These are phyloP conservation scores for Batillaria attramentaria DNA, from an alignment of 1,140 invertebrate species.

Conservation along the genomic window DNA sequence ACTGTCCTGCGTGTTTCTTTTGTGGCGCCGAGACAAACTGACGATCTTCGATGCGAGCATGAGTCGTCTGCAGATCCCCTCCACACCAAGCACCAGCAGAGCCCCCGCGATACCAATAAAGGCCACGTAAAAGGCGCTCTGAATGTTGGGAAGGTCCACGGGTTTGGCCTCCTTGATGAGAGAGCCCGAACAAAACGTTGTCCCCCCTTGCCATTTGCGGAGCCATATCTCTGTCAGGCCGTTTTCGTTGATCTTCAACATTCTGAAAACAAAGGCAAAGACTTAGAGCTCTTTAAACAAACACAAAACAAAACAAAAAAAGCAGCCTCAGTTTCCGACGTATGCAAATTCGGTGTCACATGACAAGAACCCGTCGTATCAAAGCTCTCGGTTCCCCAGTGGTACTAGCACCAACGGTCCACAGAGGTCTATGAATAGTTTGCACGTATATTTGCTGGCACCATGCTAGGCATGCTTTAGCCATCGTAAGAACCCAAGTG, in stretches of 20 bases:
- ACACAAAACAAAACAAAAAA: neutral
- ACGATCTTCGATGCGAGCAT: neutral
- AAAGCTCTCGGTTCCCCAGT: too few relatives aligned
- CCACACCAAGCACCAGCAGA: conserved; percentile 21
- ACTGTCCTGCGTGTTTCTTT: neutral
- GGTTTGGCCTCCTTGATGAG: conserved; percentile 36
- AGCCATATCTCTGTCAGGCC: conserved; percentile 50
- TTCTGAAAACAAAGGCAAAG: too few relatives aligned
- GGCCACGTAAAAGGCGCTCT: conserved; percentile 51
- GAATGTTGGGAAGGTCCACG: conserved; percentile 43
- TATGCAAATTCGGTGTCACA: too few relatives aligned
- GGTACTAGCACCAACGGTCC: too few relatives aligned
- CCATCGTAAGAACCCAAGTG: too few relatives aligned
- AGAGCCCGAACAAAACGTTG: conserved; percentile 34
- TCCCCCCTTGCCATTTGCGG: conserved; percentile 40
- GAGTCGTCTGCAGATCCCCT: conserved; percentile 20
- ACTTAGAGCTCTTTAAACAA: too few relatives aligned
- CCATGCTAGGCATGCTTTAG: too few relatives aligned
- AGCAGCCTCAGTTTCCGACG: too few relatives aligned
- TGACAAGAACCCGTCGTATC: too few relatives aligned
- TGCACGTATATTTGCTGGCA: too few relatives aligned
- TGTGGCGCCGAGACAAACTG: neutral
- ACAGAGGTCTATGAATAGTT: too few relatives aligned
- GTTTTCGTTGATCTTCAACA: conserved; percentile 43
- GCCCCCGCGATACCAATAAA: conserved; percentile 38